These are phyloP conservation scores for Leptopterna dolabrata DNA, from an alignment of 2,888 invertebrate species.

Conservation along the genomic window DNA sequence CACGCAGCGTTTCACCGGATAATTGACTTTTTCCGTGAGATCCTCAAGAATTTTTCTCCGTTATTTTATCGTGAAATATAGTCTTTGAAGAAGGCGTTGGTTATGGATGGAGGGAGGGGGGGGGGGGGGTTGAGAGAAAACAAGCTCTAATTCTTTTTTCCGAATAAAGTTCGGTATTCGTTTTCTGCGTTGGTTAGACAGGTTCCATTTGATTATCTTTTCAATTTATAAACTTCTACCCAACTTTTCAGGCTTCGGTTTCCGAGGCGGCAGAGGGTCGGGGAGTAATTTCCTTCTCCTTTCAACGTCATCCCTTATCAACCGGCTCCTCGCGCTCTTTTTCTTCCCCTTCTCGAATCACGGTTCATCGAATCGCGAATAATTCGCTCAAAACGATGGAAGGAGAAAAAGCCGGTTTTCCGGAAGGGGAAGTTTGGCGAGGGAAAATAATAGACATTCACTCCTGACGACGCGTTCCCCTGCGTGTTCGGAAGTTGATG, in stretches of 20 bases:
- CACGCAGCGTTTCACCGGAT: too few species aligned
- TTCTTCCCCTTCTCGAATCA: conserved; percentile 6
- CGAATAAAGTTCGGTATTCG: background rate
- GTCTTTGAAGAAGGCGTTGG: background rate
- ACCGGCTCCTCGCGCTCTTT: background rate
- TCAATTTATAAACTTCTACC: background rate
- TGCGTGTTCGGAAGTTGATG: too few species aligned
- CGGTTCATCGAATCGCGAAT: conserved; percentile 43
- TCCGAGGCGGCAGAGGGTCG: background rate
- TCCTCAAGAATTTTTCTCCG: too few species aligned
- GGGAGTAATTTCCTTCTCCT: conserved; percentile 19
- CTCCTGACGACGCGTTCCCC: background rate
- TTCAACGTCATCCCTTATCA: conserved; percentile 8
- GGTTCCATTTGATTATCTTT: conserved; percentile 31
- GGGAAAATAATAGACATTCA: background rate
- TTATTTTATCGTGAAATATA: background rate
- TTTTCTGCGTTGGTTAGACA: background rate
- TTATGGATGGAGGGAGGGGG: too few species aligned
- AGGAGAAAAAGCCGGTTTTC: background rate
- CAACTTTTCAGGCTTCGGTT: background rate
- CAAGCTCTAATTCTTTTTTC: background rate
- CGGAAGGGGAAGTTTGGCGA: background rate
- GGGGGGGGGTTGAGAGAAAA: background rate
- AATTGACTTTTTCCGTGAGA: too few species aligned
- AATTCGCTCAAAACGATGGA: conserved; percentile 22